Evolutionary conservation across 2,888 invertebrate species (phyloP).

Genomic region (Sclerodermus sp.): DNA sequence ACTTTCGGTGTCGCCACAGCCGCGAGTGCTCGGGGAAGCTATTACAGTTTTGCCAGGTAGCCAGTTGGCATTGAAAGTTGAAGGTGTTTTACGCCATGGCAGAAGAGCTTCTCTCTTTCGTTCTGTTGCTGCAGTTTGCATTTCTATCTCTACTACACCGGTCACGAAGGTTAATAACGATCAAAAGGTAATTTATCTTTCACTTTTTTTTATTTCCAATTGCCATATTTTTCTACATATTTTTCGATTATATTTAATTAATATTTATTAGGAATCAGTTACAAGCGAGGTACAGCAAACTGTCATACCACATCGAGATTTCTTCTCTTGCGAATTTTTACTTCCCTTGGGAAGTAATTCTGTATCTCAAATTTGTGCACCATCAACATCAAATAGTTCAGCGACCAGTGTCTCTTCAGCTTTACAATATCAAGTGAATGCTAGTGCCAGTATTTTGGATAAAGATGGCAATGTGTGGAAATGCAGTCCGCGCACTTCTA

Average conservation of each 20-base stretch:
- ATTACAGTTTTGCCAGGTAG: constrained; percentile 82
- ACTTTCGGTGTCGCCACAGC: constrained; percentile 80
- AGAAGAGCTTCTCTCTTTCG: constrained; percentile 70
- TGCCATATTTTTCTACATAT: not conserved
- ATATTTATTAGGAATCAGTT: constrained; percentile 52
- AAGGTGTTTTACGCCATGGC: constrained; percentile 85
- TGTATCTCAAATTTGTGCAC: too few relatives aligned
- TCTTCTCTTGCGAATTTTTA: constrained; percentile 91
- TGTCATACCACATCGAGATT: constrained; percentile 88
- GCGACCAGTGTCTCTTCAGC: too few relatives aligned
- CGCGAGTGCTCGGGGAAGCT: constrained; percentile 77
- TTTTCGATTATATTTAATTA: not conserved
- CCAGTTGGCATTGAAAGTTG: constrained; percentile 88
- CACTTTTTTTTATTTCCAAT: too few relatives aligned
- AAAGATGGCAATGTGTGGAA: constrained; percentile 84
- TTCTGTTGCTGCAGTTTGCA: constrained; percentile 70
- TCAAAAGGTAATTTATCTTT: constrained; percentile 46
- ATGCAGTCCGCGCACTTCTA: constrained; percentile 80
- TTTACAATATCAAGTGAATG: constrained; percentile 74
- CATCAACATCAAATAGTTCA: too few relatives aligned
- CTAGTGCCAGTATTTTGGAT: constrained; percentile 86
- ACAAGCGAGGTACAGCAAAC: constrained; percentile 70
- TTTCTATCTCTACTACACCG: constrained; percentile 67
- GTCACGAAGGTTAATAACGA: constrained; percentile 60
- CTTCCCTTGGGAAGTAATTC: constrained; percentile 64